Base-by-base conservation (phyloP, 2,797 vertebrate genomes). In the Tangara arthus region DNA sequence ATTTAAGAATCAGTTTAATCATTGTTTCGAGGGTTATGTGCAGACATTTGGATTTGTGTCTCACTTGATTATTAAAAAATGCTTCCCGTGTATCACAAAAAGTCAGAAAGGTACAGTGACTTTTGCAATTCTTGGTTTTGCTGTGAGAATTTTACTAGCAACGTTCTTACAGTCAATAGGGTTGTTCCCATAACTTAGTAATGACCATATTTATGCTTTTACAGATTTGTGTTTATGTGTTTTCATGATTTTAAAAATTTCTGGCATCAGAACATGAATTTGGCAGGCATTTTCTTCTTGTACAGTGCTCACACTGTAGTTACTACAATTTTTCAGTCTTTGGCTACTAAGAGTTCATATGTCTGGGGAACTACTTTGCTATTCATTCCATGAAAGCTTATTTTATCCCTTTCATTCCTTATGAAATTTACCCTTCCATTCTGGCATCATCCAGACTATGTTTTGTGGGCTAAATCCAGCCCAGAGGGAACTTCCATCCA, bases 391-490 rank as follows among this genome's bases (percentile, higher is more conserved):
- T 94, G 87, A 90, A 95, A 81, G 68, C 71, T 59, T 85, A 63
- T 85, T 87, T 94, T 82, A 85, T 92, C 64, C 61, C 23, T 78
- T 91, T 86, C 46, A 57, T 68, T 87, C 50, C 60, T 81, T 90
- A 57, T 19, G 28, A 83, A 91, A 72, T 77, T 85, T 89, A 46
- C 32, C 52, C 68, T 87, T 84, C 85, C 47, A 26, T 85, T 73
- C 92, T 94, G 82, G 78, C 91, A 87, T 90, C 66, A 81, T 69
- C 59, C 47, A 47, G 42, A 47, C 39, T 82, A 7, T 66, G 34
- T 90, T 78, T 82, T 30, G 14, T 87, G 64, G 53, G 53, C 61
- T 79, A 68, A 64, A 87, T 87, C 19, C 49, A 85, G 22, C 46
- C 61, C 28, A 53, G 57, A 46, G 53, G 86, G 46, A 80, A 19